phyloP scores from a whole-genome alignment of 2,113 vertebrate species.

The Vimba vimba region DNA sequence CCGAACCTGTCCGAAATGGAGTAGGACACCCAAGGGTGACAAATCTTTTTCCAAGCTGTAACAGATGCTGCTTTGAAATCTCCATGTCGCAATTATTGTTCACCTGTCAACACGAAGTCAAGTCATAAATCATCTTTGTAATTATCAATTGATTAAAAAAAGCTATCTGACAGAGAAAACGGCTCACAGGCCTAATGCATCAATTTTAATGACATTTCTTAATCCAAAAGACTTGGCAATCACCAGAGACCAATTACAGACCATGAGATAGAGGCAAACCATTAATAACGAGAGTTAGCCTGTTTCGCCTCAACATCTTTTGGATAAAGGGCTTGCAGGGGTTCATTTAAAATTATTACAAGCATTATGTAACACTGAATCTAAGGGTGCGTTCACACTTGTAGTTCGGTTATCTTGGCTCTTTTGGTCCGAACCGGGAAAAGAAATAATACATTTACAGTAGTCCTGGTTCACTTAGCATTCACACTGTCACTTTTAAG shows the following conservation, averaged over 20 bases:
- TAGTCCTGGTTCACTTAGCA: too few species aligned
- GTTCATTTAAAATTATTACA: slow-evolving; percentile 26
- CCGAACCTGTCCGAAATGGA: neutral
- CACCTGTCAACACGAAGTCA: slow-evolving; percentile 64
- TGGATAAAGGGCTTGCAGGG: slow-evolving; percentile 51
- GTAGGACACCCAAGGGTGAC: slow-evolving; percentile 9
- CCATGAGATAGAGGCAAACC: slow-evolving; percentile 69
- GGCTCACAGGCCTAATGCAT: slow-evolving; percentile 72
- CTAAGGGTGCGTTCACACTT: neutral
- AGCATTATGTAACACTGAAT: slow-evolving; percentile 21
- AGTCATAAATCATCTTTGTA: slow-evolving; percentile 71
- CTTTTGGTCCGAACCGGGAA: too few species aligned
- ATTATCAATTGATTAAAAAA: slow-evolving; percentile 77
- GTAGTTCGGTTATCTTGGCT: too few species aligned
- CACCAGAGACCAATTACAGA: slow-evolving; percentile 76
- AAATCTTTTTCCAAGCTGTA: slow-evolving; percentile 19
- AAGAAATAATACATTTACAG: too few species aligned
- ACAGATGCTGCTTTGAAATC: slow-evolving; percentile 40
- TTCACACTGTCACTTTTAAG: too few species aligned
- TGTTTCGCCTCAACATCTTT: slow-evolving; percentile 57
- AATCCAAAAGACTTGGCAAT: slow-evolving; percentile 75
- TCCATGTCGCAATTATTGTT: slow-evolving; percentile 60
- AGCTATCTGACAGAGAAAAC: slow-evolving; percentile 67
- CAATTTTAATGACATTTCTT: slow-evolving; percentile 77
- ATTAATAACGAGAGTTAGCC: slow-evolving; percentile 72